Percentiles rank a stretch among this genome's conserved stretches.
These are phyloP conservation scores for Dinocampus coccinellae DNA, from an alignment of 2,888 invertebrate species.

Conservation along the genomic window DNA sequence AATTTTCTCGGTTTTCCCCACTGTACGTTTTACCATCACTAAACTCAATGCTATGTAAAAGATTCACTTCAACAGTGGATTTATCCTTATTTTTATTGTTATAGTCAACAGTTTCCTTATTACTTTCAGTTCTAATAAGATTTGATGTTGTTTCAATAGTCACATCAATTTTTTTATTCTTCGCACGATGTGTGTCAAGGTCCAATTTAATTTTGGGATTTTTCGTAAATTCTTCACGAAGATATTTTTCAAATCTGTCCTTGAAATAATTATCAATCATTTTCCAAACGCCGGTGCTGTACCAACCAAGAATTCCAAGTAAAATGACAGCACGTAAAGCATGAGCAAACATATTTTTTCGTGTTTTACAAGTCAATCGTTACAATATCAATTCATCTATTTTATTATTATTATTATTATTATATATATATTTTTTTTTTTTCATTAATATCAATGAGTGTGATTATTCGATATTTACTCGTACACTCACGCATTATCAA, in stretches of 20 bases:
- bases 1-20: too few species aligned
- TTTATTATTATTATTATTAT: too few species aligned
- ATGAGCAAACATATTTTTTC: conserved; percentile 73
- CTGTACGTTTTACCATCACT: not conserved
- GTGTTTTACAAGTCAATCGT: conserved; percentile 5
- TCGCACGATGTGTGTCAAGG: conserved; percentile 39
- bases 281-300: conserved; percentile 78
- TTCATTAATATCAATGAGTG: too few species aligned
- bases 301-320: conserved; percentile 79
- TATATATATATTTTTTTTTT: too few species aligned
- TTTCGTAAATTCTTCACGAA: conserved; percentile 70
- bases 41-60: not conserved
- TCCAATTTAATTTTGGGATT: conserved; percentile 62
- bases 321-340: conserved; percentile 77
- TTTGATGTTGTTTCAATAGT: not conserved
- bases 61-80: not conserved
- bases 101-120: not conserved
- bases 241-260: conserved; percentile 76
- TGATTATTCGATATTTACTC: too few species aligned
- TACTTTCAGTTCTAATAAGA: not conserved
- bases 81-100: not conserved
- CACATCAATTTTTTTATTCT: conserved; percentile 40
- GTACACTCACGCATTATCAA: not conserved
- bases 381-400: too few species aligned
- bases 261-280: conserved; percentile 83